Evolutionary conservation across 2,113 vertebrate genomes (phyloP).

Genomic region (Hippoglossus stenolepis): DNA sequence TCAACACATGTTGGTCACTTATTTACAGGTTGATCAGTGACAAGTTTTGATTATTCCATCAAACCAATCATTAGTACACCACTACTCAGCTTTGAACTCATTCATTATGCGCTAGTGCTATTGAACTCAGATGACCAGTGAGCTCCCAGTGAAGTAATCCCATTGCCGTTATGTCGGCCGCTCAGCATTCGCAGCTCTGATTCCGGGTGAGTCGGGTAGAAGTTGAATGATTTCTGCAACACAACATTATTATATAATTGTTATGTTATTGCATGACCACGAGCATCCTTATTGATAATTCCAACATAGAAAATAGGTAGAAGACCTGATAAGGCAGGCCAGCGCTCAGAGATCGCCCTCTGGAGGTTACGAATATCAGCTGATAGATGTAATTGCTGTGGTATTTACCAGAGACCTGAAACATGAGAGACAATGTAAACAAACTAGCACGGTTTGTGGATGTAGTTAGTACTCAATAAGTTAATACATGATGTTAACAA

Average conservation of each 20-base stretch:
- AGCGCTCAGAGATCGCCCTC: constrained; percentile 32
- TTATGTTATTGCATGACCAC: neutral
- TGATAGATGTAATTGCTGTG: constrained; percentile 46
- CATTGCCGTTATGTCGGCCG: neutral
- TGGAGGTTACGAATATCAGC: constrained; percentile 54
- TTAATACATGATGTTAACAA: neutral
- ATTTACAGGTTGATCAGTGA: neutral
- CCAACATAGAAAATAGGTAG: neutral
- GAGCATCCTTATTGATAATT: neutral
- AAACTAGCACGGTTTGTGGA: neutral
- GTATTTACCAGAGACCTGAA: constrained; percentile 65
- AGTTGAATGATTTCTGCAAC: constrained; percentile 39
- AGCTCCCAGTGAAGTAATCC: constrained; percentile 53
- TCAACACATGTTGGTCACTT: too few species aligned
- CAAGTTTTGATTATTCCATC: neutral
- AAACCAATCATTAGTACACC: neutral
- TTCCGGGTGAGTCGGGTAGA: neutral
- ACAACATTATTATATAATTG: neutral
- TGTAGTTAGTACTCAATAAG: neutral
- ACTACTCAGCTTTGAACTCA: neutral
- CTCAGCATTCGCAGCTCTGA: constrained; percentile 55
- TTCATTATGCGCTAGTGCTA: neutral
- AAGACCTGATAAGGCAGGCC: constrained; percentile 32
- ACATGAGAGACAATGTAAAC: neutral
- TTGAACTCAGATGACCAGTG: constrained; percentile 46